Base-by-base conservation (phyloP, 2,888 invertebrate genomes). In the Megaustenia siamemsis region DNA sequence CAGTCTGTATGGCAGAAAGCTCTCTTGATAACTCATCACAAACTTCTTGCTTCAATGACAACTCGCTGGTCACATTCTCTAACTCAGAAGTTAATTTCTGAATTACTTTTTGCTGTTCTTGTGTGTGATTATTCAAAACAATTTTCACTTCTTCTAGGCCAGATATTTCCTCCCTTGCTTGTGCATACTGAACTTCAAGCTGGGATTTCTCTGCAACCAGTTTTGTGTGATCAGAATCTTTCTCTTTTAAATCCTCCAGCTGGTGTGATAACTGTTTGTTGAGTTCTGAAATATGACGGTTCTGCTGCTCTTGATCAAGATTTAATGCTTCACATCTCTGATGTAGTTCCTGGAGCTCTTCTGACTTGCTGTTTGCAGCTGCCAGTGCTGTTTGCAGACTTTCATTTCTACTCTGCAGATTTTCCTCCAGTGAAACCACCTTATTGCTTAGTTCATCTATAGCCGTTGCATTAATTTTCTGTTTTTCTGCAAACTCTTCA, bases 111-210 rank as follows among this genome's bases (percentile, higher is more conserved):
- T 76, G 43, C 45, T 76, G 75, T 28, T 63, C 21, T 32, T 76
- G 53, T 18, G 71, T 40, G 35, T 83, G 60, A 80, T 66, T n/a
- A 49, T 84, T 82, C 18, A 86, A 45, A 28, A 68, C 38, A 21
- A 63, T 28, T 21, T 56, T 60, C 15, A 45, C 24, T 60, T 87
- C 85, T 77, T 86, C 68, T 63, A 85, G 38, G 18, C 77, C 83
- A 49, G 83, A 28, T 49, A 82, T 82, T 45, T 82, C 53, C 43
- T 87, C 40, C 45, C 79, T 45, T 40, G 43, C 49, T 38, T 56
- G 40, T 28, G 77, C 69, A 68, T 82, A 21, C 28, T 60, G 35
- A 0, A 38, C 38, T 32, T 53, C 32, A 15, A 77, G 49, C 49
- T 53, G 75, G 28, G 78, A 43, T 73, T 43, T 40, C 40, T 86